These are phyloP conservation scores for Anguilla megastoma DNA, from an alignment of 2,797 vertebrate genomes.

Conservation along the genomic window DNA sequence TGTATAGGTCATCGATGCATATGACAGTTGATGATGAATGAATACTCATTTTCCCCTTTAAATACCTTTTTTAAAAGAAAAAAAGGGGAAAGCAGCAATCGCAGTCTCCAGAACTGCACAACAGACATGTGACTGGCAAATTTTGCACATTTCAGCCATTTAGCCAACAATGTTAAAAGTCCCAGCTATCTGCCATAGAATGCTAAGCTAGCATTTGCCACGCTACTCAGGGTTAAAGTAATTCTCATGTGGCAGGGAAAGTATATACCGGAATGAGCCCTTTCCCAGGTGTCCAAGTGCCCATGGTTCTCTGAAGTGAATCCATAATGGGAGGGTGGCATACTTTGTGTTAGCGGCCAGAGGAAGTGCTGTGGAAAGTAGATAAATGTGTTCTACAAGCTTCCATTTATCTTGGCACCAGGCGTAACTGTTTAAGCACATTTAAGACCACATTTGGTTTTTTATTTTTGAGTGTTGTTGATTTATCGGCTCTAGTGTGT, in stretches of 20 bases:
- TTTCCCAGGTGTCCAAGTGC: not conserved
- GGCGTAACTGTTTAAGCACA: not conserved
- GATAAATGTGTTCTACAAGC: not conserved
- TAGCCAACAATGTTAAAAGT: not conserved
- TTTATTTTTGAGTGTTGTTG: not conserved
- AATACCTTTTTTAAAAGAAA: not conserved
- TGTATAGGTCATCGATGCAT: not conserved
- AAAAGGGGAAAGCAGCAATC: not conserved
- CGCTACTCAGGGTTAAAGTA: not conserved
- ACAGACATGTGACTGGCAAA: not conserved
- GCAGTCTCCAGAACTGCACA: not conserved
- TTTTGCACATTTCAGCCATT: not conserved
- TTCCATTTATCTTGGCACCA: conserved; percentile 19
- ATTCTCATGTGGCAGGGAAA: not conserved
- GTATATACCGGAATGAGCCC: not conserved
- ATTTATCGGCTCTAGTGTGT: not conserved
- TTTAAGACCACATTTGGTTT: not conserved
- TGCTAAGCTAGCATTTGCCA: not conserved
- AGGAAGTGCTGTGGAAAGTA: conserved; percentile 15
- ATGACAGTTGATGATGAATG: not conserved
- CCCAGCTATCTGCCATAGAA: not conserved
- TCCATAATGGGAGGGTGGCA: not conserved
- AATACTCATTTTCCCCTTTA: not conserved
- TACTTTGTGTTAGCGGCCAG: not conserved
- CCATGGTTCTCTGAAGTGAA: not conserved